Conservation (phyloP, 2,888 invertebrate species). For the Watsonalla cultraria region DNA sequence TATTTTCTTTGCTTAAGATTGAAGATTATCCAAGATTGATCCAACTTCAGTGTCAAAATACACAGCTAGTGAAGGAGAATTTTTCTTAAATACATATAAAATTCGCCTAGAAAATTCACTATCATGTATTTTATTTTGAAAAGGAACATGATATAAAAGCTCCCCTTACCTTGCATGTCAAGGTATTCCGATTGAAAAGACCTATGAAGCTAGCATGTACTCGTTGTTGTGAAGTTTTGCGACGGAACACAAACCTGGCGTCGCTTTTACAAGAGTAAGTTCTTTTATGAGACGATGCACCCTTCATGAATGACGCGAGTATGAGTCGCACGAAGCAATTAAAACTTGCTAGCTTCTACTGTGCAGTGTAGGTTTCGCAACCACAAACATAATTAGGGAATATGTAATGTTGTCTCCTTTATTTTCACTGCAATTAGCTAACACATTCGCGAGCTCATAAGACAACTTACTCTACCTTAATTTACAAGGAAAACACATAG, state of each 20-base stretch:
- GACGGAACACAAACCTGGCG: constrained; percentile 34
- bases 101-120: too few relatives aligned
- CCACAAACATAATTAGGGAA: constrained; percentile 31
- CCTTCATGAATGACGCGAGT: constrained; percentile 35
- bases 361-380: constrained; percentile 19
- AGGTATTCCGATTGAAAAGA: constrained; percentile 38
- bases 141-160: constrained; percentile 23
- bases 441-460: neutral
- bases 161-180: constrained; percentile 19
- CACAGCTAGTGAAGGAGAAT: too few relatives aligned
- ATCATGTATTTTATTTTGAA: neutral
- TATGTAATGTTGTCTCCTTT: constrained; percentile 17
- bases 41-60: too few relatives aligned
- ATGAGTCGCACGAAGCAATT: constrained; percentile 48
- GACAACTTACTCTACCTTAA: too few relatives aligned
- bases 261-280: constrained; percentile 40
- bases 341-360: constrained; percentile 41
- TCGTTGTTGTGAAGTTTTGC: constrained; percentile 35
- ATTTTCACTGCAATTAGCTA: constrained; percentile 12
- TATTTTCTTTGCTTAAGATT: too few relatives aligned
- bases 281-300: constrained; percentile 43
- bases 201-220: constrained; percentile 4
- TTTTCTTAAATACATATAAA: too few relatives aligned
- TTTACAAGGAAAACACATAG: too few relatives aligned
- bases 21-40: too few relatives aligned